A percentile compares a stretch with the other conserved stretches of the same genome.
These are phyloP conservation scores for Carcharodon carcharias DNA, from an alignment of 2,797 vertebrate species.

Conservation along the genomic window DNA sequence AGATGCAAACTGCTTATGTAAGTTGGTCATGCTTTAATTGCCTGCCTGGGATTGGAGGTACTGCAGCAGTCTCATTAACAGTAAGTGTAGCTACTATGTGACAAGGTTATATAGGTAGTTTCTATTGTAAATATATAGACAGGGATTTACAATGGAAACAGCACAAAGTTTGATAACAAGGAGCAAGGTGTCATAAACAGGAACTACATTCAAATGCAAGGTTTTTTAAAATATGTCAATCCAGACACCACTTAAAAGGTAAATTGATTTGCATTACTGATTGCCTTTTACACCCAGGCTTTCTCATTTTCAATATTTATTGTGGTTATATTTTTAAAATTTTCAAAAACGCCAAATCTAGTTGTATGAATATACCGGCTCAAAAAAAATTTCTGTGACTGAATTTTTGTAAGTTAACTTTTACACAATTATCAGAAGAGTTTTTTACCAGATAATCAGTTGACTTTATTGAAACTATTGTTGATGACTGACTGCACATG, in stretches of 20 bases:
- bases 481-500: neutral
- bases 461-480: neutral
- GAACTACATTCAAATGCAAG: neutral
- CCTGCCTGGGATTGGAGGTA: neutral
- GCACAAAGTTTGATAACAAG: neutral
- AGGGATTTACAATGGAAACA: neutral
- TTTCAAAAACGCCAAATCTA: neutral
- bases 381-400: neutral
- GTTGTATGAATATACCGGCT: neutral
- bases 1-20: neutral
- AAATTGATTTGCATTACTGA: neutral
- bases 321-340: neutral
- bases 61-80: neutral
- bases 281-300: neutral
- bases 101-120: neutral
- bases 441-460: neutral
- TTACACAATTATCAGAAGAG: neutral
- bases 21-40: neutral
- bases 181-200: neutral
- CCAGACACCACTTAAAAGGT: neutral
- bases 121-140: neutral
- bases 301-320: neutral
- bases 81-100: neutral
- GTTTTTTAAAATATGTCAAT: neutral
- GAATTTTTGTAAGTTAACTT: neutral